Conservation (phyloP, 2,113 vertebrate genomes). For the Craseonycteris thonglongyai region DNA sequence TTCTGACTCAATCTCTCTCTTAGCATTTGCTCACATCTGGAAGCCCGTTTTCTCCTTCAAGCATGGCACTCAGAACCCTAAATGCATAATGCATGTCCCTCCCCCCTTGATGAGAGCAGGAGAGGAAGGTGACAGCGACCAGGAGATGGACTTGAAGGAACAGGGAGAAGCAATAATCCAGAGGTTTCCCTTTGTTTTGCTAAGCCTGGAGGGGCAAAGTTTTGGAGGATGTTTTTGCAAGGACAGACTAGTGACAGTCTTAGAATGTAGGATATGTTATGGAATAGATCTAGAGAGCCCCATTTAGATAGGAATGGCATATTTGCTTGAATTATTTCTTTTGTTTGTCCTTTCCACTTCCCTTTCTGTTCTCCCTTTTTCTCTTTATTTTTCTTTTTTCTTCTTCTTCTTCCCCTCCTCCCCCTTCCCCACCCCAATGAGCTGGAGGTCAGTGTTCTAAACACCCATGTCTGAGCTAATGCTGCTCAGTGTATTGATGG, state of each 20-base stretch:
- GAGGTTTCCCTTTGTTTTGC: background rate
- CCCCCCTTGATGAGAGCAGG: background rate
- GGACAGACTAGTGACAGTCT: background rate
- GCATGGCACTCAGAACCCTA: background rate
- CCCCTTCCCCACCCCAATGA: background rate
- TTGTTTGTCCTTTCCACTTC: background rate
- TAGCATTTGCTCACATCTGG: background rate
- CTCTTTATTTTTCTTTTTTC: too few species aligned
- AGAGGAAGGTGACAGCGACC: background rate
- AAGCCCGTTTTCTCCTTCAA: background rate
- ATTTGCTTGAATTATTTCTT: background rate
- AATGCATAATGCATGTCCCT: background rate
- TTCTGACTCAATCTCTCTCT: background rate
- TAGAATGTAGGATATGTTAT: background rate
- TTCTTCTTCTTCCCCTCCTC: background rate
- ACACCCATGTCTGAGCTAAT: background rate
- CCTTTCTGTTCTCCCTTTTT: background rate
- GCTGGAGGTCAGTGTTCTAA: background rate
- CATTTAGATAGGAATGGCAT: background rate
- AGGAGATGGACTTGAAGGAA: background rate
- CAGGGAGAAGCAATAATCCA: background rate
- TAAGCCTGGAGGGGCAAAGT: background rate
- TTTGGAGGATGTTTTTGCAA: background rate
- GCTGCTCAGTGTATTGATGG: background rate
- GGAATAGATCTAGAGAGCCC: background rate